Percentiles rank a stretch among this genome's conserved stretches.
phyloP scores from a whole-genome alignment of 2,113 vertebrate species.

The Macrotis lagotis region DNA sequence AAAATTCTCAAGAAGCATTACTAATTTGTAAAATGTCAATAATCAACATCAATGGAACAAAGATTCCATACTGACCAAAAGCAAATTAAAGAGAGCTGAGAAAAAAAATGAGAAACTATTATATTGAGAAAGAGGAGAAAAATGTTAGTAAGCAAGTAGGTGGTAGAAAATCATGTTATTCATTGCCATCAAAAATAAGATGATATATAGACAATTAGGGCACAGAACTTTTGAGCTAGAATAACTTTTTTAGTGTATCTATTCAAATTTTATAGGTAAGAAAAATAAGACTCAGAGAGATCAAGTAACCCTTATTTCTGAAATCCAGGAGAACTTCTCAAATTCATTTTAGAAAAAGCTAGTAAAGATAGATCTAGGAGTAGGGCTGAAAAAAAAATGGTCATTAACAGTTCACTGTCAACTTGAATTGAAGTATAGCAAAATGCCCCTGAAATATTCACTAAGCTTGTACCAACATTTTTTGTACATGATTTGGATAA shows the following conservation, averaged over 20 bases:
- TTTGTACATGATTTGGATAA: not conserved
- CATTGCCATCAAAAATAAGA: not conserved
- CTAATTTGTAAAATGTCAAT: not conserved
- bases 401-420: not conserved
- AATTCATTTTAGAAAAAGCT: not conserved
- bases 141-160: not conserved
- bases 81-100: not conserved
- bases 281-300: not conserved
- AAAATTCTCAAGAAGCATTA: not conserved
- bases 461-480: not conserved
- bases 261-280: not conserved
- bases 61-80: not conserved
- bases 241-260: not conserved
- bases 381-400: not conserved
- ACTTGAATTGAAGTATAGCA: not conserved
- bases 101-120: not conserved
- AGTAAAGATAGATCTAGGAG: not conserved
- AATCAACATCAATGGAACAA: not conserved
- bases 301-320: not conserved
- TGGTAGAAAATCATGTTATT: not conserved
- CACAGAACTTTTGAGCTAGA: not conserved
- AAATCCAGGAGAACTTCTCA: not conserved
- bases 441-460: not conserved
- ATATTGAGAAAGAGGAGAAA: not conserved
- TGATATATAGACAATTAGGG: not conserved